phyloP scores from a whole-genome alignment of 2,888 invertebrate species.

The Omphaloscelis lunosa region DNA sequence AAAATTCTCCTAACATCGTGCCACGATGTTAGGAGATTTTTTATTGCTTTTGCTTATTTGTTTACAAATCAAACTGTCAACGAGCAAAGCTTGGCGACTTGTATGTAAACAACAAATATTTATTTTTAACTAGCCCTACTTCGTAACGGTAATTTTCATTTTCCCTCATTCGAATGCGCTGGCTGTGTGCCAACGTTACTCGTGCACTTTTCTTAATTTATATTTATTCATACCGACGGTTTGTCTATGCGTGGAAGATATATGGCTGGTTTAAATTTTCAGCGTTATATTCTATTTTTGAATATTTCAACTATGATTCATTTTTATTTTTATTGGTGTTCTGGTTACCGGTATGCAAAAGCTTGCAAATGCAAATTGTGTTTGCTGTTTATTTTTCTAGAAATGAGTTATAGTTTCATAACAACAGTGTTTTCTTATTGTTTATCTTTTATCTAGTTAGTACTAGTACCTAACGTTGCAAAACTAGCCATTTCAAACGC shows the following conservation, averaged over 20 bases:
- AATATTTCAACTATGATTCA: slow-evolving; percentile 26
- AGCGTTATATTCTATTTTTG: slow-evolving; percentile 40
- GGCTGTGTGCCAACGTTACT: slow-evolving; percentile 67
- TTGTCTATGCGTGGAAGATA: slow-evolving; percentile 58
- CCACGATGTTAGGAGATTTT: no score
- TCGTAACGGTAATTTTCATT: slow-evolving; percentile 66
- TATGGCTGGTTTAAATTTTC: slow-evolving; percentile 42
- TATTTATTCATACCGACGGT: slow-evolving; percentile 59
- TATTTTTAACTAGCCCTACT: slow-evolving; percentile 63
- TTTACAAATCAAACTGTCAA: slow-evolving; percentile 50
- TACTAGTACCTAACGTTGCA: not conserved
- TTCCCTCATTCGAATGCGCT: slow-evolving; percentile 65
- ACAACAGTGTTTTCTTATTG: not conserved
- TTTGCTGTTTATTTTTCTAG: not conserved
- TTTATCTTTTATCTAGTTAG: not conserved
- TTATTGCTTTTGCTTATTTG: slow-evolving; percentile 58
- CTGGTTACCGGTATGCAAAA: not conserved
- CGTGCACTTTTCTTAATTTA: slow-evolving; percentile 70
- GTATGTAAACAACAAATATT: slow-evolving; percentile 64
- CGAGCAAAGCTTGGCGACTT: slow-evolving; percentile 48
- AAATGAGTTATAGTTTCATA: not conserved
- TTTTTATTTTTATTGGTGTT: slow-evolving; percentile 22
- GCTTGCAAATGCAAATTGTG: slow-evolving; percentile 27
- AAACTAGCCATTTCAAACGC: not conserved
- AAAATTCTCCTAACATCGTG: slow-evolving; percentile 7